phyloP scores from a whole-genome alignment of 2,888 invertebrate genomes.

The Microchrysa polita region DNA sequence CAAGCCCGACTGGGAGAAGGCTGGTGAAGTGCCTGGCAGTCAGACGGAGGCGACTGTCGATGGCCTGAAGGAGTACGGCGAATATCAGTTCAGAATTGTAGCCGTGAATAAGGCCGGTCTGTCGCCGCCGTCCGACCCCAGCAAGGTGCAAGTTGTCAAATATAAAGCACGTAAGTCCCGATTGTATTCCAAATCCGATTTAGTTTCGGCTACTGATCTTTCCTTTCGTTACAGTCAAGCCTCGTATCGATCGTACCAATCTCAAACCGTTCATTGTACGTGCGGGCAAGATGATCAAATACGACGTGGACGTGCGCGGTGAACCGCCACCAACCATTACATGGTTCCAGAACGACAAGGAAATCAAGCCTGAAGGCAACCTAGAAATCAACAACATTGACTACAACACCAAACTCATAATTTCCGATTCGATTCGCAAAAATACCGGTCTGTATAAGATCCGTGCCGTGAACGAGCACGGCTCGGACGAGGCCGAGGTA shows the following conservation, averaged over 20 bases:
- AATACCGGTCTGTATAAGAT: conserved; percentile 93
- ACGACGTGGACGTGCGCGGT: conserved; percentile 93
- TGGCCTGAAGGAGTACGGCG: conserved; percentile 88
- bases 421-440: conserved; percentile 80
- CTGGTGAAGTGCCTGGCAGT: conserved; percentile 81
- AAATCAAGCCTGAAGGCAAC: conserved; percentile 76
- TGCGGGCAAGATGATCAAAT: conserved; percentile 90
- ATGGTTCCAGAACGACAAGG: conserved; percentile 87
- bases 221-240: conserved; percentile 78
- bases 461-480: conserved; percentile 89
- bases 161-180: conserved; percentile 81
- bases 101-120: conserved; percentile 95
- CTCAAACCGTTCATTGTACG: conserved; percentile 88
- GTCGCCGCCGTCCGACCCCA: conserved; percentile 89
- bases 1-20: conserved; percentile 90
- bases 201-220: too few species aligned
- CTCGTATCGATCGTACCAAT: conserved; percentile 95
- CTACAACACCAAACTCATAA: conserved; percentile 87
- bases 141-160: conserved; percentile 87
- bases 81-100: conserved; percentile 90
- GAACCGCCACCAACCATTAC: conserved; percentile 94
- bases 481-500: conserved; percentile 91
- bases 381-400: conserved; percentile 85
- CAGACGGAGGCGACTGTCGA: conserved; percentile 80
- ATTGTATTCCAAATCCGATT: conserved; percentile 31